Percentiles rank a stretch among this genome's conserved stretches.
Conservation (phyloP, 1,140 invertebrate species). For the Eciton burchellii region DNA sequence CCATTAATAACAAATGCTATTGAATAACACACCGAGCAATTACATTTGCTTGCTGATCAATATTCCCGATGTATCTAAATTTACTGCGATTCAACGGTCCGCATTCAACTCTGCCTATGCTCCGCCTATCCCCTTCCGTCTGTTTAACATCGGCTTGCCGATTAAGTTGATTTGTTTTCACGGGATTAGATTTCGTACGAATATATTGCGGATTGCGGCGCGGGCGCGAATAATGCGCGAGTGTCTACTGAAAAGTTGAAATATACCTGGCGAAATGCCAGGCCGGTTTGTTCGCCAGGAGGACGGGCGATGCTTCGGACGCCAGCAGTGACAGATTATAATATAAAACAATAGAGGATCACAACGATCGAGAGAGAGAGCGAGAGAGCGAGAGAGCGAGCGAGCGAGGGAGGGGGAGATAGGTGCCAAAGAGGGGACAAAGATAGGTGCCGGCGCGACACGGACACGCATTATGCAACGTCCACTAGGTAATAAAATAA, state of each 20-base stretch:
- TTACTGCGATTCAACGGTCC: conserved; percentile 55
- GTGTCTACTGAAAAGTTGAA: conserved; percentile 32
- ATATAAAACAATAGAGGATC: conserved; percentile 66
- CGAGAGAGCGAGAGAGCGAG: no score
- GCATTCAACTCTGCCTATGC: conserved; percentile 57
- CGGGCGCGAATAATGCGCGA: background rate
- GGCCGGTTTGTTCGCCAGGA: background rate
- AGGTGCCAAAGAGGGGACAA: no score
- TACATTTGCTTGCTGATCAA: conserved; percentile 50
- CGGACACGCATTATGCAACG: conserved; percentile 34
- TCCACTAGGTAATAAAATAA: conserved; percentile 69
- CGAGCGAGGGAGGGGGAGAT: no score
- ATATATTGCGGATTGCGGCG: conserved; percentile 22
- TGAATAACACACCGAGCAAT: conserved; percentile 56
- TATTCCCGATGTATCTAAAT: conserved; percentile 58
- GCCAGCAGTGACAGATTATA: conserved; percentile 64
- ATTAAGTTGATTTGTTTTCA: conserved; percentile 61
- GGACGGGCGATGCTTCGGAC: conserved; percentile 2
- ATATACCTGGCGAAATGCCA: conserved; percentile 48
- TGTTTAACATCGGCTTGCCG: conserved; percentile 52
- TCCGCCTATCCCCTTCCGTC: no score
- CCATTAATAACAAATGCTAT: conserved; percentile 61
- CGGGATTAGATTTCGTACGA: conserved; percentile 44
- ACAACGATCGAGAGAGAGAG: conserved; percentile 44
- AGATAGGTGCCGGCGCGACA: background rate